A percentile compares a stretch with the other conserved stretches of the same genome.
phyloP scores from a whole-genome alignment of 2,113 vertebrate species.

The Capreolus pygargus region DNA sequence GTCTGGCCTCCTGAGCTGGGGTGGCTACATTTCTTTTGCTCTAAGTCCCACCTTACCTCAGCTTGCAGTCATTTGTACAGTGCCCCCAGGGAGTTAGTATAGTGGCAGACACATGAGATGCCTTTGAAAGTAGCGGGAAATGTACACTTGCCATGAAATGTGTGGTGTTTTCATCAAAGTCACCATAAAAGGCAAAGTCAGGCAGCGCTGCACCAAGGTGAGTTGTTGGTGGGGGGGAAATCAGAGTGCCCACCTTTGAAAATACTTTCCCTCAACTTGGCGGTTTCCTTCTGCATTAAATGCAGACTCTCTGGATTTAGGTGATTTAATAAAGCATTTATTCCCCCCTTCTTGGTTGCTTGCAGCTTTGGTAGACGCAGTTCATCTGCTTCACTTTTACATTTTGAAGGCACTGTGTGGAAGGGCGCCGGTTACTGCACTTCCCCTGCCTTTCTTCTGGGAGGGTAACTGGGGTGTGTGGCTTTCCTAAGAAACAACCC shows the following conservation, averaged over 20 bases:
- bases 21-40: neutral
- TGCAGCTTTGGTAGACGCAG: accelerated
- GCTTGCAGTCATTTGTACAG: too few species aligned
- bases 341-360: neutral
- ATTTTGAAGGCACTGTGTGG: neutral
- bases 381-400: neutral
- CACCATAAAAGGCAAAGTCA: too few species aligned
- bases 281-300: neutral
- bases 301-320: neutral
- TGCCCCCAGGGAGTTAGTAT: neutral
- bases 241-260: accelerated
- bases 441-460: neutral
- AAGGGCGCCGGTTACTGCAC: accelerated
- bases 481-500: accelerated
- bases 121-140: neutral
- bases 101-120: neutral
- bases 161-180: neutral
- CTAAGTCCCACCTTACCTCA: neutral
- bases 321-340: neutral
- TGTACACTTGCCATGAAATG: too few species aligned
- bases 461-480: accelerated
- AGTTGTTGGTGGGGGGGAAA: accelerated
- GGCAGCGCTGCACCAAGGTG: accelerated
- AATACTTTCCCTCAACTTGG: neutral
- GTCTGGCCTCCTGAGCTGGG: too few species aligned